Percentiles rank a stretch among this genome's conserved stretches.
Evolutionary conservation across 2,113 vertebrate species (phyloP).

Genomic region (Neodontobutis hainanensis): DNA sequence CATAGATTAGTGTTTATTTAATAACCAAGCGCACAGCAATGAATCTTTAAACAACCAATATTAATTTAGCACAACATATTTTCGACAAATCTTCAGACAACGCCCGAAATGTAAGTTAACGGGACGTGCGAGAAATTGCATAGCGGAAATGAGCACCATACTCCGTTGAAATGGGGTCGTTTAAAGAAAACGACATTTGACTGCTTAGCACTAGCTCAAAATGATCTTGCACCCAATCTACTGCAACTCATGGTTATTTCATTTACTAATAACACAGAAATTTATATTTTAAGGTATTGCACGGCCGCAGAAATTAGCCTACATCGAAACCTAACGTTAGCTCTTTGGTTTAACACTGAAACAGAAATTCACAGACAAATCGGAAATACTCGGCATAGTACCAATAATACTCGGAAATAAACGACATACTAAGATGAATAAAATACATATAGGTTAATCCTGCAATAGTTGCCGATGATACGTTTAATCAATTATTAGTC

Average conservation of each 20-base stretch:
- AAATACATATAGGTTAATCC: background rate
- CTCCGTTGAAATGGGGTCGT: slow-evolving; percentile 48
- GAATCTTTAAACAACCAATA: background rate
- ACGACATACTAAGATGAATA: background rate
- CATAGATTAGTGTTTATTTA: slow-evolving; percentile 15
- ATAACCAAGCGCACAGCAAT: slow-evolving; percentile 16
- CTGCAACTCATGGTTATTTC: background rate
- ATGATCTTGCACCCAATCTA: background rate
- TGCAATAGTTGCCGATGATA: background rate
- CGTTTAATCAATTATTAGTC: background rate
- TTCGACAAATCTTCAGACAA: slow-evolving; percentile 58
- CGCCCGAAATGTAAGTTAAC: slow-evolving; percentile 71
- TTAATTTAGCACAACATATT: slow-evolving; percentile 10
- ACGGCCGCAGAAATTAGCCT: background rate
- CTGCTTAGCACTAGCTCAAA: background rate
- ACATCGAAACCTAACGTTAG: background rate
- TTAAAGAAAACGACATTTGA: slow-evolving; percentile 63
- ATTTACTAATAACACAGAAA: too few relatives aligned
- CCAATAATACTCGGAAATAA: background rate
- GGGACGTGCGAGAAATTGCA: slow-evolving; percentile 56
- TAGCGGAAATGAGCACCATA: slow-evolving; percentile 67
- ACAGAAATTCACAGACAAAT: background rate
- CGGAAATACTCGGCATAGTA: too few relatives aligned
- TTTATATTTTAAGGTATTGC: background rate
- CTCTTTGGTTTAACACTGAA: background rate